Percentiles rank a stretch among this genome's conserved stretches.
Evolutionary conservation across 2,888 invertebrate genomes (phyloP).

Genomic region (Eupithecia tripunctaria): DNA sequence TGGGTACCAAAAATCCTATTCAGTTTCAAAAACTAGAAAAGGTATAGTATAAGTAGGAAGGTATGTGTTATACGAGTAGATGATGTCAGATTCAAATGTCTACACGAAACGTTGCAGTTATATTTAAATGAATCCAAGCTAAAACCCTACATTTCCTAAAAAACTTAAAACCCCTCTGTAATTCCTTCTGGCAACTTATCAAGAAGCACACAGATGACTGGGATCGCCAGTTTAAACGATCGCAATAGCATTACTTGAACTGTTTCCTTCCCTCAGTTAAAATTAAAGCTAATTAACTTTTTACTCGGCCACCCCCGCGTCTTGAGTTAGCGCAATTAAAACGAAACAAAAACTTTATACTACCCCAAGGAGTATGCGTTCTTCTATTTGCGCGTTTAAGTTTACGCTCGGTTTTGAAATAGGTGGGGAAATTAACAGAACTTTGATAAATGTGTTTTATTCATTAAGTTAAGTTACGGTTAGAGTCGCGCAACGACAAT

Average conservation of each 20-base stretch:
- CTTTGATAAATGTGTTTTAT: constrained; percentile 24
- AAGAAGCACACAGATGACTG: constrained; percentile 20
- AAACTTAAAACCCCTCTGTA: background rate
- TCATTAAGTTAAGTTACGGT: background rate
- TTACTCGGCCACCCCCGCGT: constrained; percentile 58
- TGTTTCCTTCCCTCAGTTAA: constrained; percentile 62
- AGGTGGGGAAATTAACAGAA: constrained; percentile 41
- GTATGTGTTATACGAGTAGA: no score
- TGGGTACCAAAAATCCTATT: no score
- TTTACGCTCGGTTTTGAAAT: constrained; percentile 43
- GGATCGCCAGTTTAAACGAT: constrained; percentile 33
- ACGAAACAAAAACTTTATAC: constrained; percentile 75
- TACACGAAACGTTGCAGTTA: no score
- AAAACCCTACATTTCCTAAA: background rate
- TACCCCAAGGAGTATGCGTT: constrained; percentile 64
- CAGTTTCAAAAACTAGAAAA: no score
- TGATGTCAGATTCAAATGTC: no score
- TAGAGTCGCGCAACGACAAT: background rate
- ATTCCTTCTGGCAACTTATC: constrained; percentile 16
- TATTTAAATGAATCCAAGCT: background rate
- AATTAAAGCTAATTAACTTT: constrained; percentile 81
- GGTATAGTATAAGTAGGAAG: no score
- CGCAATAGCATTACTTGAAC: constrained; percentile 52
- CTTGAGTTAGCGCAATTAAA: constrained; percentile 67
- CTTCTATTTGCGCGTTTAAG: constrained; percentile 36